These are phyloP conservation scores for Pantelozetes paolii DNA, from an alignment of 2,888 invertebrate species.

Conservation along the genomic window DNA sequence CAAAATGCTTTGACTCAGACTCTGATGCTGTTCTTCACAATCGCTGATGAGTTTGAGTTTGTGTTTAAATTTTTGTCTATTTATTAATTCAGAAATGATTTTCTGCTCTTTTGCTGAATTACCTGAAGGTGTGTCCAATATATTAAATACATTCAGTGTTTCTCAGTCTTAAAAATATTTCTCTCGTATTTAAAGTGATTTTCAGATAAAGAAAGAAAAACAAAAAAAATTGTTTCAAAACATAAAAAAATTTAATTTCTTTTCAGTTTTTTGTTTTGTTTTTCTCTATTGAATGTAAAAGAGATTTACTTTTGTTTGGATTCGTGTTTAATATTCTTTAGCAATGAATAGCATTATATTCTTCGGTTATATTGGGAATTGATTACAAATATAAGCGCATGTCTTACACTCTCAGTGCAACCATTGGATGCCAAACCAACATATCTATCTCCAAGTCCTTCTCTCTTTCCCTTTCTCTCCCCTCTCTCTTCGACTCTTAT, in stretches of 20 bases:
- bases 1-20: constrained; percentile 13
- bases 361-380: constrained; percentile 25
- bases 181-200: background rate
- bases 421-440: constrained; percentile 3
- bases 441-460: background rate
- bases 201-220: background rate
- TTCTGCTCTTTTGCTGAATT: background rate
- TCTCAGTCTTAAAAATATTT: too few relatives aligned
- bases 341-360: constrained; percentile 31
- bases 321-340: background rate
- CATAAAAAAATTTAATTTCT: background rate
- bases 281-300: background rate
- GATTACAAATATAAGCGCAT: constrained; percentile 32
- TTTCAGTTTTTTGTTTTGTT: background rate
- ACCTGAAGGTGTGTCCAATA: background rate
- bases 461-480: background rate
- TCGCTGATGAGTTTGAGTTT: background rate
- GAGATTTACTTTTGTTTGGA: background rate
- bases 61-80: constrained; percentile 7
- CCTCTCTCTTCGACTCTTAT: constrained; percentile 4
- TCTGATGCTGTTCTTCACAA: background rate
- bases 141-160: background rate
- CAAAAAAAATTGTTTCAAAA: too few relatives aligned
- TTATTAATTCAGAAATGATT: background rate
- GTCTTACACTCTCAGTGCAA: background rate